phyloP scores from a whole-genome alignment of 2,888 invertebrate species.

The Clivina fossor region DNA sequence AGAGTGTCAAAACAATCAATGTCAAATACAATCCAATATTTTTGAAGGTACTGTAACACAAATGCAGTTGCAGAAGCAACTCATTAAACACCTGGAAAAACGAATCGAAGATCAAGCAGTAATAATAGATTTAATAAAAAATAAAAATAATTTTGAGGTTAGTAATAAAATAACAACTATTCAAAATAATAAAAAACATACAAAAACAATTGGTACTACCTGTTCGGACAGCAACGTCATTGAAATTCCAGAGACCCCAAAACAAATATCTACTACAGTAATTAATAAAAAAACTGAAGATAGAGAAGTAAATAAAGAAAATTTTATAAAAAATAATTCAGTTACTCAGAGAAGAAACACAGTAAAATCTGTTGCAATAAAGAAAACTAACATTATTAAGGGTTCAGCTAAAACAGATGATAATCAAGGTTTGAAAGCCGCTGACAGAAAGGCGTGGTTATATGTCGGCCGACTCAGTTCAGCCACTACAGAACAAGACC shows the following conservation, averaged over 20 bases:
- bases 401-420: background rate
- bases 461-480: background rate
- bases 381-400: background rate
- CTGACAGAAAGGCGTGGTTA: background rate
- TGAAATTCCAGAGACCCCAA: background rate
- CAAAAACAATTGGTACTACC: too few species aligned
- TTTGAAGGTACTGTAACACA: background rate
- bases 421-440: background rate
- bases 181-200: too few species aligned
- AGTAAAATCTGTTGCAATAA: too few species aligned
- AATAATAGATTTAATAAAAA: background rate
- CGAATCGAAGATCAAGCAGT: background rate
- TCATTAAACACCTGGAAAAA: constrained; percentile 1
- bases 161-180: too few species aligned
- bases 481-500: background rate
- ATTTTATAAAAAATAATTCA: background rate
- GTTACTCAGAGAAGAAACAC: background rate
- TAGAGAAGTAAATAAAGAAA: too few species aligned
- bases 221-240: too few species aligned
- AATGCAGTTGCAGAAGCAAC: background rate
- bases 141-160: too few species aligned
- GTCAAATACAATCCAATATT: background rate
- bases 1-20: constrained; percentile 7
- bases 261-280: background rate
- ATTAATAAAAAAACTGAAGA: too few species aligned